Percentiles rank a stretch among this genome's conserved stretches.
Evolutionary conservation across 2,113 vertebrate species (phyloP).

Genomic region (Tauraco erythrolophus): DNA sequence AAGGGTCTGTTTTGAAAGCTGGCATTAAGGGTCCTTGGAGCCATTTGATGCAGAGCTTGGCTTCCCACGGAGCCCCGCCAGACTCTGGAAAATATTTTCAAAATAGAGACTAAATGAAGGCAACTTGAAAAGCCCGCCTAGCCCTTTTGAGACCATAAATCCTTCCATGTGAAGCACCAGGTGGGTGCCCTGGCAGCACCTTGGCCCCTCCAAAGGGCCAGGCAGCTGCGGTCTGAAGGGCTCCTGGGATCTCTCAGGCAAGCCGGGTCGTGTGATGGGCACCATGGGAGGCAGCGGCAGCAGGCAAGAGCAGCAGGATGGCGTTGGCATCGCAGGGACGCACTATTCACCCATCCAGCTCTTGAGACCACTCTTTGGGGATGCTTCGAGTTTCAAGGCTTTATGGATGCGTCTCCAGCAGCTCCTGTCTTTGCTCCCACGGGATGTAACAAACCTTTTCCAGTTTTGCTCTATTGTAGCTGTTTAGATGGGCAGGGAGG

Average conservation of each 20-base stretch:
- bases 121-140: background rate
- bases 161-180: background rate
- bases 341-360: background rate
- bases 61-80: background rate
- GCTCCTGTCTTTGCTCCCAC: background rate
- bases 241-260: background rate
- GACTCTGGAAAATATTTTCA: background rate
- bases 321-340: accelerated
- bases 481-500: background rate
- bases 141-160: background rate
- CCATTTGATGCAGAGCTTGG: background rate
- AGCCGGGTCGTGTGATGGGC: accelerated
- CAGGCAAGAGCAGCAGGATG: background rate
- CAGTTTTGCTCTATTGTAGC: background rate
- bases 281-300: accelerated
- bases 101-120: background rate
- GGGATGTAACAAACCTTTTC: background rate
- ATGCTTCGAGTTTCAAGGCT: background rate
- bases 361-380: background rate
- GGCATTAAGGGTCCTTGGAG: background rate
- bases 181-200: accelerated
- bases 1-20: background rate
- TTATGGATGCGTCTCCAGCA: background rate
- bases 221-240: background rate
- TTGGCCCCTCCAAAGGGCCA: background rate